Conservation (phyloP, 2,888 invertebrate species). For the Phortica magna region DNA sequence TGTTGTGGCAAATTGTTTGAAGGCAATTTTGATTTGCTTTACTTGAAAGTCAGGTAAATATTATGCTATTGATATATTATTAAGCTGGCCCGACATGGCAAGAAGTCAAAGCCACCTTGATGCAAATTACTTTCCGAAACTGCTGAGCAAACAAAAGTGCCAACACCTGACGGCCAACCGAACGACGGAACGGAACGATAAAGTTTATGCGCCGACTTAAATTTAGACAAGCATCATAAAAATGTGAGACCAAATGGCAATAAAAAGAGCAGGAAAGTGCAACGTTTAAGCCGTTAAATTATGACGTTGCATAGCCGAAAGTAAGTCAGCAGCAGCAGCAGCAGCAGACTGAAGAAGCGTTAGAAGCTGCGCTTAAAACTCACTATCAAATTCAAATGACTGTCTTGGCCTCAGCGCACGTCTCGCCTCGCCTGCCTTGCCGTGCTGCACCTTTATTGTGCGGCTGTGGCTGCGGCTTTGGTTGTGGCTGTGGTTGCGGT, state of each 20-base stretch:
- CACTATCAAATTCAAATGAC: slow-evolving; percentile 15
- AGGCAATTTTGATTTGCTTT: slow-evolving; percentile 9
- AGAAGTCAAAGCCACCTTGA: too few relatives aligned
- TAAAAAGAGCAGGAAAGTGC: background rate
- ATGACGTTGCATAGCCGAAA: background rate
- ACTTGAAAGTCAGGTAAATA: background rate
- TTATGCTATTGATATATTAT: background rate
- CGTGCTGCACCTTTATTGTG: too few relatives aligned
- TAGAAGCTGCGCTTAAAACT: too few relatives aligned
- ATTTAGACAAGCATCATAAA: too few relatives aligned
- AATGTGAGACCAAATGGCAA: too few relatives aligned
- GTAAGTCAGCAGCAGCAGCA: background rate
- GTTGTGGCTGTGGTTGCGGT: background rate
- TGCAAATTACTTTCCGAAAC: too few relatives aligned
- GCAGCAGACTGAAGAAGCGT: background rate
- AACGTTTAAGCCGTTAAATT: slow-evolving; percentile 6
- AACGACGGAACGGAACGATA: too few relatives aligned
- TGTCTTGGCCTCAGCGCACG: background rate
- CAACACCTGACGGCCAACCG: too few relatives aligned
- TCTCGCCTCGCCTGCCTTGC: background rate
- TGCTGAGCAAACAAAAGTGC: too few relatives aligned
- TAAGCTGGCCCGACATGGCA: background rate
- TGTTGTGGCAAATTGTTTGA: slow-evolving; percentile 23
- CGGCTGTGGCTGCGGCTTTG: too few relatives aligned
- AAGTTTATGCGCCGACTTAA: too few relatives aligned